Conservation (phyloP, 2,113 vertebrate genomes). For the Sinocyclocheilus anshuiensis region DNA sequence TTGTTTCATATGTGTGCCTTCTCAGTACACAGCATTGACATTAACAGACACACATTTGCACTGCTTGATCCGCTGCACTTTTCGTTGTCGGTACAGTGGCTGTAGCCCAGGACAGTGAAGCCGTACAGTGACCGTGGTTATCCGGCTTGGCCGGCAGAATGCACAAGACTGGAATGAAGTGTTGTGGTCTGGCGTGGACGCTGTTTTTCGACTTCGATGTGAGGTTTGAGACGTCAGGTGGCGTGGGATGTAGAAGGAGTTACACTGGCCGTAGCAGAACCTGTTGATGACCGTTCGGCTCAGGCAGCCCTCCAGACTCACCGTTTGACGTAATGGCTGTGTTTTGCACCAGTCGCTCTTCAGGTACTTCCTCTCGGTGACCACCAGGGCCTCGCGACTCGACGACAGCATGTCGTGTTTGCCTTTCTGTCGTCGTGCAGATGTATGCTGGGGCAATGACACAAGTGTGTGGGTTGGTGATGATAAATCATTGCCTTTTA, state of each 20-base stretch:
- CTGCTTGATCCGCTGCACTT: conserved; percentile 95
- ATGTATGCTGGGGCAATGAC: conserved; percentile 69
- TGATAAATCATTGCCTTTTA: conserved; percentile 74
- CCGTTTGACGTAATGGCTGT: conserved; percentile 91
- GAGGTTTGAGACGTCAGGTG: conserved; percentile 76
- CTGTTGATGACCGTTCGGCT: conserved; percentile 95
- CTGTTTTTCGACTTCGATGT: conserved; percentile 61
- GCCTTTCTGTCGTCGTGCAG: conserved; percentile 79
- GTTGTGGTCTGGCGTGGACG: conserved; percentile 62
- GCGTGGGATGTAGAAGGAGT: conserved; percentile 97
- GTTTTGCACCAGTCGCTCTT: conserved; percentile 99
- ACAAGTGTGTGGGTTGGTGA: conserved; percentile 56
- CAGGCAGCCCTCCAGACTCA: conserved; percentile 90
- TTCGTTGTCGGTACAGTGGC: conserved; percentile 88
- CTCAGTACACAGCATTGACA: conserved; percentile 69
- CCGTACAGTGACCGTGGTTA: conserved; percentile 89
- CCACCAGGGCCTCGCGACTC: conserved; percentile 93
- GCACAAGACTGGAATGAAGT: conserved; percentile 92
- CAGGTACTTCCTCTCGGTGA: conserved; percentile 95
- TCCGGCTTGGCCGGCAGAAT: conserved; percentile 93
- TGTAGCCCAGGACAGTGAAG: conserved; percentile 91
- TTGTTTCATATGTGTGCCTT: not conserved
- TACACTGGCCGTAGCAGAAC: conserved; percentile 99
- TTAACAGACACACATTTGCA: conserved; percentile 95
- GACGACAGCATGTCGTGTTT: conserved; percentile 91